These are phyloP conservation scores for Drosophila bipectinata DNA, from an alignment of 1,140 invertebrate genomes.

Conservation along the genomic window DNA sequence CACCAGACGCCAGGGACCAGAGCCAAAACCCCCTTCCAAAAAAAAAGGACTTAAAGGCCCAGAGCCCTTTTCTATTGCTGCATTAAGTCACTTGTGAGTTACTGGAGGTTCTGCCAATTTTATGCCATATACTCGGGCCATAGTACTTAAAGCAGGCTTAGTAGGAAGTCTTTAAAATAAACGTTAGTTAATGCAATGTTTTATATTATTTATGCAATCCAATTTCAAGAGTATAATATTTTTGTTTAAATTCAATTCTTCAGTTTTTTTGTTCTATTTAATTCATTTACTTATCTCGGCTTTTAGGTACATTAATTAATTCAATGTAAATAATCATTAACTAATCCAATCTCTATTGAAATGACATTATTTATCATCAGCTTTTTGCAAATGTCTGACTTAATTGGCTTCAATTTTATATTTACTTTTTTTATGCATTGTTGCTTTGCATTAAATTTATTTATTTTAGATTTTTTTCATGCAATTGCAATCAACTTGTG, in stretches of 20 bases:
- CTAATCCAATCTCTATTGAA: background rate
- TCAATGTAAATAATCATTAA: background rate
- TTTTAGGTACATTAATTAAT: background rate
- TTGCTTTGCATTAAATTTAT: background rate
- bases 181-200: background rate
- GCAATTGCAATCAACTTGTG: conserved; percentile 17
- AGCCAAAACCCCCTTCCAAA: background rate
- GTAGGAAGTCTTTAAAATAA: background rate
- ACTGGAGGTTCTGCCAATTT: conserved; percentile 4
- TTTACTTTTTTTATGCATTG: background rate
- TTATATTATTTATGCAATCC: background rate
- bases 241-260: too few species aligned
- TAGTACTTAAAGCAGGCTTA: too few species aligned
- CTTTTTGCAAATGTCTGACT: background rate
- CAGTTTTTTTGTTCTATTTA: background rate
- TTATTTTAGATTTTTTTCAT: background rate
- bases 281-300: background rate
- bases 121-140: background rate
- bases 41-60: conserved; percentile 4
- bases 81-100: conserved; percentile 40
- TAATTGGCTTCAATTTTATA: background rate
- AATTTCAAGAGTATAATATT: too few species aligned
- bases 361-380: background rate
- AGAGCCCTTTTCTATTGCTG: conserved; percentile 12
- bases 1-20: conserved; percentile 6